Conservation (phyloP, 2,113 vertebrate genomes). For the Pollimyrus isidori region DNA sequence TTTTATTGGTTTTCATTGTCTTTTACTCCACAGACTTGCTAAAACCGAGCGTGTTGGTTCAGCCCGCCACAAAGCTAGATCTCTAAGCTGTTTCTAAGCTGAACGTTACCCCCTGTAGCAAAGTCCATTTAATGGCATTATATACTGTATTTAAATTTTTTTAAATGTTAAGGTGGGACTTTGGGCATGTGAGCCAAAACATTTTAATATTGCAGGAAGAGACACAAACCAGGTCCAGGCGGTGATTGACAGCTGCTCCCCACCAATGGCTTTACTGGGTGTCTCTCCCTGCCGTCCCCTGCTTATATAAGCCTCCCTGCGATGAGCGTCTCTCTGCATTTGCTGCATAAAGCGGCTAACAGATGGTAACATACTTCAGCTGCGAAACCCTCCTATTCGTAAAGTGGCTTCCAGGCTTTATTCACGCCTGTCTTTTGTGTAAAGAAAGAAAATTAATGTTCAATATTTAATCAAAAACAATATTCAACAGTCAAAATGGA, state of each 20-base stretch:
- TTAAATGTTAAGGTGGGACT: background rate
- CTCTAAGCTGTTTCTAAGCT: background rate
- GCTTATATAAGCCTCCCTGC: background rate
- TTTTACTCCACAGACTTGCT: background rate
- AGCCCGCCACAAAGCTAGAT: background rate
- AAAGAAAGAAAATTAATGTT: background rate
- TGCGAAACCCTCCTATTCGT: background rate
- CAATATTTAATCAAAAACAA: background rate
- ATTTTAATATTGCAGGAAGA: background rate
- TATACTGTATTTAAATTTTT: background rate
- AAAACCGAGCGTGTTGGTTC: background rate
- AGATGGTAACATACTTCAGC: background rate
- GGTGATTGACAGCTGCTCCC: background rate
- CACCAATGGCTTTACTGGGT: background rate
- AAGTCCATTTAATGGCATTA: background rate
- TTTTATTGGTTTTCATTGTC: slow-evolving; percentile 2
- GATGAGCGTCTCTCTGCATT: background rate
- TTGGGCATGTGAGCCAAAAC: background rate
- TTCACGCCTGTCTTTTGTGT: background rate
- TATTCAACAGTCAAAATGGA: slow-evolving; percentile 9
- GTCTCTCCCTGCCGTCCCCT: background rate
- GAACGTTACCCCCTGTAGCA: background rate
- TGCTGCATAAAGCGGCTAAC: background rate
- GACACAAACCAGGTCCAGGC: background rate
- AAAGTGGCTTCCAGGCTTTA: background rate